Evolutionary conservation across 2,113 vertebrate genomes (phyloP).

Genomic region (Typhlomys cinereus): DNA sequence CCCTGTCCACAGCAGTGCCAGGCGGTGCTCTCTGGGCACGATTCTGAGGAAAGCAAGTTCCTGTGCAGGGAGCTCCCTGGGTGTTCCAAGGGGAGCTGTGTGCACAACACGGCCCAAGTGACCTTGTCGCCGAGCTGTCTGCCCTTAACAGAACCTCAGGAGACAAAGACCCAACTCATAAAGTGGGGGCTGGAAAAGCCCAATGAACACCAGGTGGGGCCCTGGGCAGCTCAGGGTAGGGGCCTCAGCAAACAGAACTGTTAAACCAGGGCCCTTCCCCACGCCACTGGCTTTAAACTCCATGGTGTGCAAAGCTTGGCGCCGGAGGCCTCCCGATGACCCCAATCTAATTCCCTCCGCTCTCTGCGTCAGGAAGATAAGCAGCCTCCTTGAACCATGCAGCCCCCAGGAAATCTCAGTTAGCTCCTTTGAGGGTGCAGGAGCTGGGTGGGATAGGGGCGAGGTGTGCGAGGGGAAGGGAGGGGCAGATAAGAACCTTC

Average conservation of each 20-base stretch:
- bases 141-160: not conserved
- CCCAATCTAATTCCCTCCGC: constrained; percentile 46
- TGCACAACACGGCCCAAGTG: not conserved
- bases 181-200: constrained; percentile 53
- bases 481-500: constrained; percentile 5
- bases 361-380: constrained; percentile 61
- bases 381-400: constrained; percentile 41
- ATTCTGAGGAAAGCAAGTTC: not conserved
- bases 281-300: constrained; percentile 12
- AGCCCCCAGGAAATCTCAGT: constrained; percentile 34
- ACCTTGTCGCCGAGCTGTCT: constrained; percentile 30
- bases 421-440: not conserved
- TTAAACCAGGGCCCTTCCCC: constrained; percentile 61
- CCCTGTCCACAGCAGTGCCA: not conserved
- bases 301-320: not conserved
- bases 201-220: not conserved
- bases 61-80: constrained; percentile 20
- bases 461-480: not conserved
- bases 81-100: constrained; percentile 14
- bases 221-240: not conserved
- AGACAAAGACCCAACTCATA: constrained; percentile 49
- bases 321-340: constrained; percentile 66
- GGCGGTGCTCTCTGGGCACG: not conserved
- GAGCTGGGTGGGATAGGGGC: not conserved
- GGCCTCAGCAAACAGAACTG: constrained; percentile 65